Conservation (phyloP, 2,888 invertebrate genomes). For the Willowsia nigromaculata region DNA sequence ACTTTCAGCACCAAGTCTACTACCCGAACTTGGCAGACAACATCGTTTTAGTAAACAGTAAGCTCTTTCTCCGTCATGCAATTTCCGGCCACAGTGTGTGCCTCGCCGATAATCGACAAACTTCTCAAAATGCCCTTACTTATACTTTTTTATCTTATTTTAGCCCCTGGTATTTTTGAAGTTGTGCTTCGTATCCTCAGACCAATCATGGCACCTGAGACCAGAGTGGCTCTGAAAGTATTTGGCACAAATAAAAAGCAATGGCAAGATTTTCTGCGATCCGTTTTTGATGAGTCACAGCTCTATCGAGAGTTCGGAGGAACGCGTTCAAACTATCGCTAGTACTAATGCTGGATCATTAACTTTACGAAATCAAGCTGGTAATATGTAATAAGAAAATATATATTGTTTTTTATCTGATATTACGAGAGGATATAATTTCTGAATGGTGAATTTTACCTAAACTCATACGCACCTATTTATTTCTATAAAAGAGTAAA, state of each 20-base stretch:
- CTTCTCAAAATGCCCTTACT: neutral
- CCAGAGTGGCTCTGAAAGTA: conserved; percentile 66
- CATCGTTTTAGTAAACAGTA: conserved; percentile 69
- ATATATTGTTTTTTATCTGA: neutral
- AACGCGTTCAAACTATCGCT: conserved; percentile 48
- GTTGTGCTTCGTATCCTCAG: conserved; percentile 58
- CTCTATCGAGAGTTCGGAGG: conserved; percentile 67
- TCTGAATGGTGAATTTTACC: too few species aligned
- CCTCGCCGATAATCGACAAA: too few species aligned
- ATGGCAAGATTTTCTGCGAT: conserved; percentile 57
- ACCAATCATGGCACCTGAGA: conserved; percentile 73
- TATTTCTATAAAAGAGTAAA: too few species aligned
- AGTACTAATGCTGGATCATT: neutral
- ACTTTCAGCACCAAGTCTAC: conserved; percentile 71
- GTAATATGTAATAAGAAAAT: neutral
- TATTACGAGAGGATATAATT: too few species aligned
- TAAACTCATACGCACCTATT: too few species aligned
- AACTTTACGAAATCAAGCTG: neutral
- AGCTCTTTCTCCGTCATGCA: conserved; percentile 15
- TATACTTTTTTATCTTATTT: neutral
- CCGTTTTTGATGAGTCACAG: conserved; percentile 58
- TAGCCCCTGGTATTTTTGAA: conserved; percentile 63
- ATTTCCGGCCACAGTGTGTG: neutral
- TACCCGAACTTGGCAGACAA: conserved; percentile 69
- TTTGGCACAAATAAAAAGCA: conserved; percentile 63